Evolutionary conservation across 2,113 vertebrate species (phyloP).

Genomic region (Opisthocomus hoazin): DNA sequence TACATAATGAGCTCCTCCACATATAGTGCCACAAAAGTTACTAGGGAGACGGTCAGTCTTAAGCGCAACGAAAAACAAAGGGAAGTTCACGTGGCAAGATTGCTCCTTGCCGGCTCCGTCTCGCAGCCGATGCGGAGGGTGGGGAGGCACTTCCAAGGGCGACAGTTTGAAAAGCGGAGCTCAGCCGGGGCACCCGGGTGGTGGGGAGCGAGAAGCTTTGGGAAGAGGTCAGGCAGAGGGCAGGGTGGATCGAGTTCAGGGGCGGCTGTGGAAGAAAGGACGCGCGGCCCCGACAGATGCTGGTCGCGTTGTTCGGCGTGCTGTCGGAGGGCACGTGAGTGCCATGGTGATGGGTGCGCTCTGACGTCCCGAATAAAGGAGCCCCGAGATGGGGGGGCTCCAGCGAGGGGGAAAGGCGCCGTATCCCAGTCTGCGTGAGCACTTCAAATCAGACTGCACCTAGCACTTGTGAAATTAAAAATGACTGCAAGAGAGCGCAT

Average conservation of each 20-base stretch:
- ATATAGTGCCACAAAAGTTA: slow-evolving; percentile 38
- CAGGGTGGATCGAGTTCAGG: slow-evolving; percentile 12
- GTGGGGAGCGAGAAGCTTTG: background rate
- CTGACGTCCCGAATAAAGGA: background rate
- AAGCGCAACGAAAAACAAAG: slow-evolving; percentile 36
- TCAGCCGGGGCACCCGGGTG: background rate
- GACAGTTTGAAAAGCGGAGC: background rate
- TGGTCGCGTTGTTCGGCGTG: background rate
- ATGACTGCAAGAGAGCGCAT: background rate
- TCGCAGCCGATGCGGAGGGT: background rate
- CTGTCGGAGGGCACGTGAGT: background rate
- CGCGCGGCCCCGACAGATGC: background rate
- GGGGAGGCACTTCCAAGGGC: slow-evolving; percentile 1
- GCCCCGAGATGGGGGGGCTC: background rate
- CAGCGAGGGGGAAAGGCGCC: background rate
- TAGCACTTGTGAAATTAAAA: background rate
- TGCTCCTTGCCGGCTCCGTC: background rate
- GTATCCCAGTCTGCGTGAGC: background rate
- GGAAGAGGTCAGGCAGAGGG: slow-evolving; percentile 45
- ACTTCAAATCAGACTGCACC: background rate
- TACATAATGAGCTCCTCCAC: slow-evolving; percentile 24
- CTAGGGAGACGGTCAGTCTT: slow-evolving; percentile 38
- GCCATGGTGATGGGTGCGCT: slow-evolving; percentile 4
- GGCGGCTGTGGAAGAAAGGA: background rate
- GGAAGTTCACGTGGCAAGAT: slow-evolving; percentile 2